Evolutionary conservation across 2,888 invertebrate genomes (phyloP).

Genomic region (Acrobasis consociella): DNA sequence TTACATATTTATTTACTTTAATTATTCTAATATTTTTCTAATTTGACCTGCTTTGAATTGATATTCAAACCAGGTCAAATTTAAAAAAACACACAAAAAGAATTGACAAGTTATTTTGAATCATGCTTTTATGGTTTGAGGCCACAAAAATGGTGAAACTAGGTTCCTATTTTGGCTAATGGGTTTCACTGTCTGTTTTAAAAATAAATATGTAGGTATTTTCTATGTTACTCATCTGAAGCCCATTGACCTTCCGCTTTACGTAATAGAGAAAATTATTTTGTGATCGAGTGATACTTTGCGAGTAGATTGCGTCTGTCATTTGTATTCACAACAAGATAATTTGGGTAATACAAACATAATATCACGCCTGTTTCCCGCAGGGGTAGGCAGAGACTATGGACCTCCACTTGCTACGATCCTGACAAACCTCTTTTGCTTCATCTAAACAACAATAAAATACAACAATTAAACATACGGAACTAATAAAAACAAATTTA

Average conservation of each 20-base stretch:
- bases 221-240: neutral
- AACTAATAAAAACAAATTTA: no score
- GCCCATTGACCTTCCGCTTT: constrained; percentile 3
- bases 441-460: no score
- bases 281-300: neutral
- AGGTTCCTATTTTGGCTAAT: neutral
- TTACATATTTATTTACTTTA: no score
- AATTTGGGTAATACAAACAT: neutral
- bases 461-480: no score
- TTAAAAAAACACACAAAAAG: neutral
- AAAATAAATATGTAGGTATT: neutral
- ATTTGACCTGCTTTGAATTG: no score
- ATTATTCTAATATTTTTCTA: no score
- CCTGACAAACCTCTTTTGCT: no score
- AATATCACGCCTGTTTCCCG: no score
- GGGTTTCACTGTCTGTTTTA: neutral
- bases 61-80: neutral
- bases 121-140: neutral
- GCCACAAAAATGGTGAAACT: neutral
- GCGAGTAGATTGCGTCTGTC: neutral
- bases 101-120: neutral
- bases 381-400: no score
- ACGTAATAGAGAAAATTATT: neutral
- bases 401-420: no score
- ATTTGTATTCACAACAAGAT: neutral